These are phyloP conservation scores for Gephyroberyx darwinii DNA, from an alignment of 2,797 vertebrate genomes.

Conservation along the genomic window DNA sequence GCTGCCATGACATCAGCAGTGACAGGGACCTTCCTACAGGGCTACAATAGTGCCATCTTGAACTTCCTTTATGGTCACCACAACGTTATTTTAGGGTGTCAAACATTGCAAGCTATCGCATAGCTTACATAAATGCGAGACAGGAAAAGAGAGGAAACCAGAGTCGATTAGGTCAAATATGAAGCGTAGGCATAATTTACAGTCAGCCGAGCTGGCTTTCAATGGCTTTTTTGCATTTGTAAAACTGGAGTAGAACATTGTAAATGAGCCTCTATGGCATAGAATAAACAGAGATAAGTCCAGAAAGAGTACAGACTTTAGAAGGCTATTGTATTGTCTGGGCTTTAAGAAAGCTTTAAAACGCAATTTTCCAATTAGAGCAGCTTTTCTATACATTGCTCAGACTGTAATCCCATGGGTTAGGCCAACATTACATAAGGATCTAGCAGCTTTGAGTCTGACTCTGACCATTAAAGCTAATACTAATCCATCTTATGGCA, in stretches of 20 bases:
- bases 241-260: neutral
- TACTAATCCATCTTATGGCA: constrained; percentile 72
- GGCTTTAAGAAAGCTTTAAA: constrained; percentile 19
- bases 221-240: constrained; percentile 16
- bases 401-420: constrained; percentile 71
- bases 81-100: constrained; percentile 40
- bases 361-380: constrained; percentile 61
- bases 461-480: constrained; percentile 71
- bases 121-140: constrained; percentile 31
- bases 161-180: constrained; percentile 26
- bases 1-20: constrained; percentile 36
- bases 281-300: constrained; percentile 5
- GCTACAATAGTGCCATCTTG: constrained; percentile 20
- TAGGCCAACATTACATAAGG: constrained; percentile 74
- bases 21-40: constrained; percentile 43
- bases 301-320: constrained; percentile 26
- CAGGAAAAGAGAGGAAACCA: constrained; percentile 57
- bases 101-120: constrained; percentile 31
- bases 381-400: constrained; percentile 71
- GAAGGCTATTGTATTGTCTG: too few relatives aligned
- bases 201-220: constrained; percentile 7
- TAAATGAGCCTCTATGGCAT: constrained; percentile 9
- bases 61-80: constrained; percentile 67
- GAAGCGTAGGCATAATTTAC: constrained; percentile 7
- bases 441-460: constrained; percentile 76